These are phyloP conservation scores for Ganaspis sp. DNA, from an alignment of 1,140 invertebrate genomes.

Conservation along the genomic window DNA sequence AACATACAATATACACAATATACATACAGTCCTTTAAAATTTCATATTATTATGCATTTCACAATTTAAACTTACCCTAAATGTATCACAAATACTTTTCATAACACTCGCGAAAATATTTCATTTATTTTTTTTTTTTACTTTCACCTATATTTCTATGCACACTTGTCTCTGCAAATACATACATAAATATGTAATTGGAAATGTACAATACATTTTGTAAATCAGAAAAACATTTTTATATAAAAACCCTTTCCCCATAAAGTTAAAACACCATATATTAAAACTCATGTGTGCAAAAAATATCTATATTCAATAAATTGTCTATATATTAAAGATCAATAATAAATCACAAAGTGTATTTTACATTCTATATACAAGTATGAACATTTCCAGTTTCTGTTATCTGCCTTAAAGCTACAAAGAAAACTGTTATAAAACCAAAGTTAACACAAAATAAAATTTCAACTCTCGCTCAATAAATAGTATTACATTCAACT, in stretches of 20 bases:
- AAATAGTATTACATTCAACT: too few relatives aligned
- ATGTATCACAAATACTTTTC: constrained; percentile 14
- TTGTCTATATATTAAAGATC: neutral
- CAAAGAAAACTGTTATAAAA: neutral
- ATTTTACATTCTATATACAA: constrained; percentile 27
- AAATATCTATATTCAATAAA: neutral
- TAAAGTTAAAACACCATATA: neutral
- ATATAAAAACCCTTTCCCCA: neutral
- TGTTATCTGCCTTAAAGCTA: too few relatives aligned
- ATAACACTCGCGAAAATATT: neutral
- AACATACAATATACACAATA: neutral
- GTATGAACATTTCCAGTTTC: neutral
- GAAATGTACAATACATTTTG: neutral
- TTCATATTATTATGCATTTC: neutral
- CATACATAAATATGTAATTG: neutral
- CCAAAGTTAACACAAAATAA: neutral
- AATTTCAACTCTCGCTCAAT: neutral
- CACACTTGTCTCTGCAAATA: too few relatives aligned
- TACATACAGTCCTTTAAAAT: neutral
- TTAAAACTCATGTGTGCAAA: neutral
- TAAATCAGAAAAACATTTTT: neutral
- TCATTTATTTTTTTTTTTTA: neutral
- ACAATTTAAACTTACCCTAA: neutral
- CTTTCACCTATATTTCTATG: neutral
- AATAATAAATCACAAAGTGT: constrained; percentile 31